Base-by-base conservation (phyloP, 1,140 invertebrate species). In the Leptonema lineaticorne region DNA sequence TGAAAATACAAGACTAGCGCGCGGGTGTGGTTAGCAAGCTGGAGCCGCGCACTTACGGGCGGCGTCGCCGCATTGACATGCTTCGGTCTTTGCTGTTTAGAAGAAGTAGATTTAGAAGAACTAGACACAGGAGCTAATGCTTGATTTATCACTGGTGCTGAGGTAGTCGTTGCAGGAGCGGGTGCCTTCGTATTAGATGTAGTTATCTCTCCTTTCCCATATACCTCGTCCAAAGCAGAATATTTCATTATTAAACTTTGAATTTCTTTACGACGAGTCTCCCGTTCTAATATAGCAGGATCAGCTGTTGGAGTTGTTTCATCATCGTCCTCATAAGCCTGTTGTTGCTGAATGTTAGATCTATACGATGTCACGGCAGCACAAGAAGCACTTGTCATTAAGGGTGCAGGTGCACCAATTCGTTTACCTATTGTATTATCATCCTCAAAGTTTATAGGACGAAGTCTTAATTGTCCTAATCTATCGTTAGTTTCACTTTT, bases 171-270 rank as follows among this genome's bases (percentile, higher is more conserved):
- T 76, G 78, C 69, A 79, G 81, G 69, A 58, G 50, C 71, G 56
- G 68, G 68, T 76, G 77, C 78, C 63, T 82, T 75, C 68, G 77
- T 14, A 56, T n/a, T 56, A 18, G 75, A 75, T 18, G 45, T 60
- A 56, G 45, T 73, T 48, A 29, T 3, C 1, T 50, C 46, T 50
- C 16, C 48, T 79, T 81, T 76, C 56, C 83, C 82, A 76, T 87
- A 86, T 27, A 85, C 82, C 65, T 90, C 89, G 62, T 91, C 90
- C 60, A 90, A 76, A 16, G 87, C 86, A 0, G 89, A 85, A 75
- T 92, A 92, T 71, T 91, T 92, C 80, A 88, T 83, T 41, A 93
- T 91, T 7, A 93, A 78, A 68, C 87, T 87, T 76, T 91, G 89
- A 8, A 94, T 92, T 75, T 94, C 91, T 70, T 92, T 92, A 2